phyloP scores from a whole-genome alignment of 1,140 invertebrate species.

The Diploscapter pachys region DNA sequence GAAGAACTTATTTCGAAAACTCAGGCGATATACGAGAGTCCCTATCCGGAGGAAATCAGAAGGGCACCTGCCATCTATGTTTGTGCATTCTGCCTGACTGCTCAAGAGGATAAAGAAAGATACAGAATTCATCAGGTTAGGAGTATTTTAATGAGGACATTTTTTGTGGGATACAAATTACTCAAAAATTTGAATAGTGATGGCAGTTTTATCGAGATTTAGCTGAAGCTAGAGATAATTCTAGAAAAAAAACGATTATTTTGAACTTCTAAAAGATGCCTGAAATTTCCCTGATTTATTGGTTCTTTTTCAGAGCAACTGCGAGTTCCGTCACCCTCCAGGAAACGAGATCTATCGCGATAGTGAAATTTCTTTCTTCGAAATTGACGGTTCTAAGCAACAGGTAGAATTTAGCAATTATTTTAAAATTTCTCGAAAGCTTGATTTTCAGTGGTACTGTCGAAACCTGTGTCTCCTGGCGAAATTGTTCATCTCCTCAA shows the following conservation, averaged over 20 bases:
- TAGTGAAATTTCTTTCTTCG: conserved; percentile 89
- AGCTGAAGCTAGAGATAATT: not conserved
- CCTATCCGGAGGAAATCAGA: conserved; percentile 39
- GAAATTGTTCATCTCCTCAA: conserved; percentile 96
- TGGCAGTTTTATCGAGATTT: not conserved
- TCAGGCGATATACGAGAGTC: not conserved
- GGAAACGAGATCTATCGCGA: conserved; percentile 99
- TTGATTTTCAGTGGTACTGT: conserved; percentile 71
- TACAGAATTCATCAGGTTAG: conserved; percentile 42
- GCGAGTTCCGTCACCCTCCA: conserved; percentile 88
- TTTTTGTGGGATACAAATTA: not conserved
- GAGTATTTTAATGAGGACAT: conserved; percentile 3
- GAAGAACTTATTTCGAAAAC: too few relatives aligned
- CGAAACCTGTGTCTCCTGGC: conserved; percentile 94
- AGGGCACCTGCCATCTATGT: conserved; percentile 35
- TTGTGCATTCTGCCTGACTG: conserved; percentile 43
- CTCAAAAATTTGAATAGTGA: not conserved
- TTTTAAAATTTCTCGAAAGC: not conserved
- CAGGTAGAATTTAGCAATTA: conserved; percentile 66
- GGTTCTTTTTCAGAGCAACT: conserved; percentile 67
- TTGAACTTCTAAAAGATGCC: conserved; percentile 5
- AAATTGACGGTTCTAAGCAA: conserved; percentile 89
- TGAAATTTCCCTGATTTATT: conserved; percentile 13
- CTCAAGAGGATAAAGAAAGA: conserved; percentile 13
- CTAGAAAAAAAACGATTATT: not conserved